Evolutionary conservation across 2,888 invertebrate species (phyloP).

Genomic region (Drosophila leonis): DNA sequence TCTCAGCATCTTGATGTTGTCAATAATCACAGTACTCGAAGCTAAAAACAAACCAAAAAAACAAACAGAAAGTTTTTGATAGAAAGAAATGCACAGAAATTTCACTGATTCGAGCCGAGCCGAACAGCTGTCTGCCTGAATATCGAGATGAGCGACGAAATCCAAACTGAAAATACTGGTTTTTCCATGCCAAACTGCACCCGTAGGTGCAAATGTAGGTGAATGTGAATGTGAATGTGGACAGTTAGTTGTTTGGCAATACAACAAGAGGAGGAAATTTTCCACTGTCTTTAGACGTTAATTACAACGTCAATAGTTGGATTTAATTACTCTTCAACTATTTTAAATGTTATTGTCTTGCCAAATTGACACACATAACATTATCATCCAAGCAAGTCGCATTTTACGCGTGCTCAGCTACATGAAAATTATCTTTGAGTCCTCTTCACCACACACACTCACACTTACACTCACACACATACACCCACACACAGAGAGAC

Average conservation of each 20-base stretch:
- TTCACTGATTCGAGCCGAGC: conserved; percentile 46
- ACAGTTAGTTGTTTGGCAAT: conserved; percentile 32
- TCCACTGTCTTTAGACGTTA: conserved; percentile 69
- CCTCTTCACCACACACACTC: conserved; percentile 33
- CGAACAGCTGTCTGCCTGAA: conserved; percentile 60
- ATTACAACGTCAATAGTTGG: conserved; percentile 60
- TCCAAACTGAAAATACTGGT: conserved; percentile 64
- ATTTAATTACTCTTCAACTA: conserved; percentile 22
- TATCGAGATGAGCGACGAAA: conserved; percentile 17
- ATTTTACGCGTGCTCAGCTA: conserved; percentile 11
- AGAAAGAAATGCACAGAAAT: conserved; percentile 32
- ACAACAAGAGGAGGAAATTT: conserved; percentile 59
- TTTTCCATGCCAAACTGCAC: conserved; percentile 61
- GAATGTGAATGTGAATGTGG: conserved; percentile 49
- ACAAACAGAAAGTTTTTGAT: conserved; percentile 53
- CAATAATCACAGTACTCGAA: conserved; percentile 30
- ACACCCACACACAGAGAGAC: conserved; percentile 22
- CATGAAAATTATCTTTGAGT: conserved; percentile 26
- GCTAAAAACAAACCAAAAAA: conserved; percentile 31
- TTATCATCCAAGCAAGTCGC: conserved; percentile 57
- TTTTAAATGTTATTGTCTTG: conserved; percentile 41
- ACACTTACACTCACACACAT: conserved; percentile 20
- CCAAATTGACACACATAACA: conserved; percentile 66
- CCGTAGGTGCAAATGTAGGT: conserved; percentile 47
- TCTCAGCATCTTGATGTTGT: conserved; percentile 55